Evolutionary conservation across 2,888 invertebrate genomes (phyloP), one percentile per base, ranked within the genome.

Genomic region (Unio pictorum): DNA sequence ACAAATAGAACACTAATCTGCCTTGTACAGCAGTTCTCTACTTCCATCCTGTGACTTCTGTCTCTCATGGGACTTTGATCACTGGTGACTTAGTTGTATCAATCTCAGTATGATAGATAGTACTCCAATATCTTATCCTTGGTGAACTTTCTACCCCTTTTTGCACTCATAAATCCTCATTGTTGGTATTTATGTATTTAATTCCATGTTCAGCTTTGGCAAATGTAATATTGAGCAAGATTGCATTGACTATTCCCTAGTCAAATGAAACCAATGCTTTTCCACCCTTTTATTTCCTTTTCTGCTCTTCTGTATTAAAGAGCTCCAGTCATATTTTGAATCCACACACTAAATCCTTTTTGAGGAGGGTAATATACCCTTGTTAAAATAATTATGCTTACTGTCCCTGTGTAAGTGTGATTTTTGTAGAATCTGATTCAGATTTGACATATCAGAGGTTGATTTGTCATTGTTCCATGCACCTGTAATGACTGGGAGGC

Each of bases 291-390:
- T 45, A 72, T 56, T 78, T 74, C 28, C 76, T 60, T 55, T 69
- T 74, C 60, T 76, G 73, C 66, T 84, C 83, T 81, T 89, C 87
- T 80, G 84, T 84, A 59, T 76, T 74, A 72, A 75, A 78, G 60
- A 76, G 45, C 15, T 45, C 45, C 45, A 45, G 3, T 45, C 8
- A 8, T 45, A 2, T 45, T 15, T 4, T 45, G 45, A 45, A 45
- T 45, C 8, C 45, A 45, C 45, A 45, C 11, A 34, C 11, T 1
- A 11, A 3, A 11, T 45, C 11, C 45, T 45, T 45, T 45, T 45
- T 45, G 11, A 1, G 15, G 3, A 30, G 34, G 54, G 17, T 45
- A 64, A 69, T 30, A 23, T 57, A 66, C 57, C 66, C n/a, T 61
- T 61, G 26, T 60, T 60, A 28, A 61, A 64, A 28, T 55, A 58